A percentile compares a stretch with the other conserved stretches of the same genome.
Evolutionary conservation across 2,113 vertebrate species (phyloP).

Genomic region (Zonotrichia leucophrys): DNA sequence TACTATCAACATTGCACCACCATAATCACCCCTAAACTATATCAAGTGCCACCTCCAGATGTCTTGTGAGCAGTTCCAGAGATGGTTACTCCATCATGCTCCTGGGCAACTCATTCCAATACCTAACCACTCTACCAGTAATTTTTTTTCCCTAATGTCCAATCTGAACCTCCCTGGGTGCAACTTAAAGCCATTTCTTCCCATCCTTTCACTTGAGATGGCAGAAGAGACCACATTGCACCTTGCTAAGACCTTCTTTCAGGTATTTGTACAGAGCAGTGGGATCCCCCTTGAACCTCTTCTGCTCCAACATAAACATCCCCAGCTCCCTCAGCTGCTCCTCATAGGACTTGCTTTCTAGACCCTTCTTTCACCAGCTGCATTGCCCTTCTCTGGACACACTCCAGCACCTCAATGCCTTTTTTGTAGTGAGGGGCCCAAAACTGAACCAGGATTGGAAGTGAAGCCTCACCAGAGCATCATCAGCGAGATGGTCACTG

Average conservation of each 20-base stretch:
- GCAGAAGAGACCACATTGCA: background rate
- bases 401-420: background rate
- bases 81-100: background rate
- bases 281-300: background rate
- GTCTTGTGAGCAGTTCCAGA: background rate
- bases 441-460: background rate
- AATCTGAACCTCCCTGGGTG: background rate
- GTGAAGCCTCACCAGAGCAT: background rate
- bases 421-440: background rate
- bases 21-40: background rate
- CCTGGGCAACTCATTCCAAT: background rate
- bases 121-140: background rate
- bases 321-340: background rate
- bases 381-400: background rate
- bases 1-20: background rate
- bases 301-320: background rate
- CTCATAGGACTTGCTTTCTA: background rate
- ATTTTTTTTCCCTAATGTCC: background rate
- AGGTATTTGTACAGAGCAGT: background rate
- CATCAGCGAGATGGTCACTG: background rate
- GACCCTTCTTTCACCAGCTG: background rate
- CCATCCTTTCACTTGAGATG: background rate
- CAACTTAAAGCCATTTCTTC: background rate
- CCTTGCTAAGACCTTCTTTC: background rate
- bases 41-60: background rate